Conservation (phyloP, 2,797 vertebrate genomes). For the Myioborus miniatus region DNA sequence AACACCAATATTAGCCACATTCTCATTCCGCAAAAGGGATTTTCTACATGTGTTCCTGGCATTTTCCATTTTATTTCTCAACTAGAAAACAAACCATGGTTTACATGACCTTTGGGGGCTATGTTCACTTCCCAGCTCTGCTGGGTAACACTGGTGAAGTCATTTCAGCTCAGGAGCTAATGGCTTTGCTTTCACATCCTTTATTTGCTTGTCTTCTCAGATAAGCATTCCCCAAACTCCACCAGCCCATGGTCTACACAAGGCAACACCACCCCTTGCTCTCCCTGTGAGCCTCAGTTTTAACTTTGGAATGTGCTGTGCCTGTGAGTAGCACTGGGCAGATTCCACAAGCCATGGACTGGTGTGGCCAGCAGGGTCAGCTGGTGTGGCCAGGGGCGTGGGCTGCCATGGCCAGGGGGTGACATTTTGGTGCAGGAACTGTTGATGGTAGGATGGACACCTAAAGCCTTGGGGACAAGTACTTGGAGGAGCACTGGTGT, state of each 20-base stretch:
- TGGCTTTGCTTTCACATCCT: background rate
- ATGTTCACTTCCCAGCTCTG: background rate
- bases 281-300: background rate
- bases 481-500: background rate
- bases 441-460: background rate
- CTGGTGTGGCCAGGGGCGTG: background rate
- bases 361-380: rapidly evolving
- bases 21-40: background rate
- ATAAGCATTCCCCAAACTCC: background rate
- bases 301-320: background rate
- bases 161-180: background rate
- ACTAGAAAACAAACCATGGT: background rate
- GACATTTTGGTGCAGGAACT: background rate
- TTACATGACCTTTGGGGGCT: background rate
- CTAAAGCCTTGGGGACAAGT: background rate
- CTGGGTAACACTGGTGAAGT: background rate
- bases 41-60: background rate
- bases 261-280: background rate
- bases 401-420: background rate
- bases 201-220: background rate
- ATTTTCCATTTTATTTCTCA: background rate
- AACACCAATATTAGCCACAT: background rate
- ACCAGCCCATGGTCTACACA: background rate
- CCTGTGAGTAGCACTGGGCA: background rate
- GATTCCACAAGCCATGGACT: rapidly evolving